Conservation (phyloP, 2,888 invertebrate genomes). For the Hirtodrosophila duncani region DNA sequence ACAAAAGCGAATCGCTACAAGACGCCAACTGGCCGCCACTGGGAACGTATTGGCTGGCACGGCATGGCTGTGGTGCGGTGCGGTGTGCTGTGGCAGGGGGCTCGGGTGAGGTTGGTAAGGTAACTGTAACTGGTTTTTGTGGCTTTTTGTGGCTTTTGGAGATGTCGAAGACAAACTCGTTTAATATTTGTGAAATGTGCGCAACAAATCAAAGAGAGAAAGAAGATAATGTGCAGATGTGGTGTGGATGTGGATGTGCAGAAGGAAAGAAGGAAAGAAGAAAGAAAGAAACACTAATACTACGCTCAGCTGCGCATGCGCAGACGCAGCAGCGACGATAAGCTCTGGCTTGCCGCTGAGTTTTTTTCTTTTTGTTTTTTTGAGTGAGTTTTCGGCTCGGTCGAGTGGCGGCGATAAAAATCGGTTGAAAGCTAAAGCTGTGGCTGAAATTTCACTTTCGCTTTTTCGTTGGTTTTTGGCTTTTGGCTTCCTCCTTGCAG, state of each 20-base stretch:
- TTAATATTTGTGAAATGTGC: constrained; percentile 40
- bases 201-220: constrained; percentile 61
- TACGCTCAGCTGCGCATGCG: constrained; percentile 66
- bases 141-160: constrained; percentile 27
- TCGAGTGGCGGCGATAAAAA: constrained; percentile 52
- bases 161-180: constrained; percentile 46
- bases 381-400: constrained; percentile 29
- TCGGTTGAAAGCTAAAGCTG: constrained; percentile 73
- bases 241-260: background rate
- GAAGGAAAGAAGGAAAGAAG: constrained; percentile 1
- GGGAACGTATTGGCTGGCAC: too few species aligned
- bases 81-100: too few species aligned
- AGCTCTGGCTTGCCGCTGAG: constrained; percentile 3
- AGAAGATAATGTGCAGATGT: constrained; percentile 4
- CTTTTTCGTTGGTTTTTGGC: constrained; percentile 57
- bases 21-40: too few species aligned
- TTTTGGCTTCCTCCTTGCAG: constrained; percentile 22
- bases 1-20: constrained; percentile 31
- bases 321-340: constrained; percentile 19
- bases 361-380: constrained; percentile 21
- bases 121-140: constrained; percentile 47
- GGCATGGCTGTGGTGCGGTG: too few species aligned
- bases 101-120: too few species aligned
- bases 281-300: constrained; percentile 23
- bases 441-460: constrained; percentile 77